A percentile compares a stretch with the other conserved stretches of the same genome.
Evolutionary conservation across 2,888 invertebrate genomes (phyloP).

Genomic region (Limenitis camilla): DNA sequence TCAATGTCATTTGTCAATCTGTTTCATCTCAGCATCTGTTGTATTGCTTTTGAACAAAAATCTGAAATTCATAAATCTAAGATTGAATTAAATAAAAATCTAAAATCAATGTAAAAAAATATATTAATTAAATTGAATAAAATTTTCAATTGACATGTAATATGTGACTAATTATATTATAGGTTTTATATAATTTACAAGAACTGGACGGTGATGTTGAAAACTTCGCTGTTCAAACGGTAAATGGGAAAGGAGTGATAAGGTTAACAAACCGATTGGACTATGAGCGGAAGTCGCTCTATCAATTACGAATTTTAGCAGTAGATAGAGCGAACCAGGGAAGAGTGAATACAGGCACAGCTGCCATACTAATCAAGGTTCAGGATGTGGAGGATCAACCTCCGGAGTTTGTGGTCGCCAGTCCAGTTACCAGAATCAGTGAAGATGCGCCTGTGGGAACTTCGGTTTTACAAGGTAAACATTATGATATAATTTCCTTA

Average conservation of each 20-base stretch:
- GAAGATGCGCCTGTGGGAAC: slow-evolving; percentile 90
- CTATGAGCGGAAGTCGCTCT: slow-evolving; percentile 89
- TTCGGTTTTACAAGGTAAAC: slow-evolving; percentile 84
- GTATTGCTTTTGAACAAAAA: no score
- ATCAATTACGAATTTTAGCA: slow-evolving; percentile 88
- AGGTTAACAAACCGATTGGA: slow-evolving; percentile 84
- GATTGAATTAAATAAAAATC: no score
- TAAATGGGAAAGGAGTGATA: slow-evolving; percentile 89
- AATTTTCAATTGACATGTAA: no score
- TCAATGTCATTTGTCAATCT: no score
- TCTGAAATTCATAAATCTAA: no score
- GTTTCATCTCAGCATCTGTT: no score
- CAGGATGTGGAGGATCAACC: slow-evolving; percentile 94
- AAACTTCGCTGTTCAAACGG: slow-evolving; percentile 86
- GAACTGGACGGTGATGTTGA: slow-evolving; percentile 85
- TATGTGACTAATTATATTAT: slow-evolving; percentile 17
- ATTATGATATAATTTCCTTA: no score
- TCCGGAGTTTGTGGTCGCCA: slow-evolving; percentile 90
- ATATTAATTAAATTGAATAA: no score
- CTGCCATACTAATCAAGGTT: slow-evolving; percentile 86
- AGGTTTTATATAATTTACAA: slow-evolving; percentile 89
- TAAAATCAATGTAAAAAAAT: no score
- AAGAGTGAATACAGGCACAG: slow-evolving; percentile 90
- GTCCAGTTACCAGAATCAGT: slow-evolving; percentile 89
- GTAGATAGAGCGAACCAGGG: slow-evolving; percentile 89